Conservation (phyloP, 2,113 vertebrate genomes). For the Tetrax tetrax region DNA sequence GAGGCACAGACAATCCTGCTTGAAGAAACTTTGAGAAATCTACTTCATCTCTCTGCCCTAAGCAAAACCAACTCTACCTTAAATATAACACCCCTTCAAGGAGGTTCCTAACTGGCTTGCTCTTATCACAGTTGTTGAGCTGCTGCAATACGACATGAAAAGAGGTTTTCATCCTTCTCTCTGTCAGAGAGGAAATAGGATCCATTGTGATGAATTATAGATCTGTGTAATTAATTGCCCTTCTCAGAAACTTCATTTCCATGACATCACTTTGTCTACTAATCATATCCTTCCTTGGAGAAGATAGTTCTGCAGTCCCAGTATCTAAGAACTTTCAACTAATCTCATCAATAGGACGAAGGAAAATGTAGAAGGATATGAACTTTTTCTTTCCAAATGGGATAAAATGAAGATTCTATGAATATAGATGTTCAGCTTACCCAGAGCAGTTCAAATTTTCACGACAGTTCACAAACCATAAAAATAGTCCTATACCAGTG, state of each 20-base stretch:
- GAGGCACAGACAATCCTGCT: not conserved
- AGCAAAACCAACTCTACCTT: not conserved
- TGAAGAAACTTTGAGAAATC: not conserved
- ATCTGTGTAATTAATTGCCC: conserved; percentile 3
- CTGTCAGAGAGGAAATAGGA: not conserved
- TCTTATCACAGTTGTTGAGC: not conserved
- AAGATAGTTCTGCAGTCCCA: not conserved
- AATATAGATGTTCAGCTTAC: not conserved
- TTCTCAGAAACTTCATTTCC: not conserved
- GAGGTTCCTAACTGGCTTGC: not conserved
- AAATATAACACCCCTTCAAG: not conserved
- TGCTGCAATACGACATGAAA: not conserved
- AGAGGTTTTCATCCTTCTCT: not conserved
- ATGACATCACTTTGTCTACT: not conserved
- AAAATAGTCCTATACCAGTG: not conserved
- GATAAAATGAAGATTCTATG: not conserved
- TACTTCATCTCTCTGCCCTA: not conserved
- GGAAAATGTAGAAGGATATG: not conserved
- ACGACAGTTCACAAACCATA: not conserved
- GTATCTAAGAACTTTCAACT: not conserved
- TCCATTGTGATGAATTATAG: conserved; percentile 2
- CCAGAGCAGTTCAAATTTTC: not conserved
- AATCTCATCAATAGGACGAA: not conserved
- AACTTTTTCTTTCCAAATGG: not conserved
- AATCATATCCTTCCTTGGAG: not conserved